Conservation (phyloP, 2,797 vertebrate genomes). For the Meriones psammophilus region DNA sequence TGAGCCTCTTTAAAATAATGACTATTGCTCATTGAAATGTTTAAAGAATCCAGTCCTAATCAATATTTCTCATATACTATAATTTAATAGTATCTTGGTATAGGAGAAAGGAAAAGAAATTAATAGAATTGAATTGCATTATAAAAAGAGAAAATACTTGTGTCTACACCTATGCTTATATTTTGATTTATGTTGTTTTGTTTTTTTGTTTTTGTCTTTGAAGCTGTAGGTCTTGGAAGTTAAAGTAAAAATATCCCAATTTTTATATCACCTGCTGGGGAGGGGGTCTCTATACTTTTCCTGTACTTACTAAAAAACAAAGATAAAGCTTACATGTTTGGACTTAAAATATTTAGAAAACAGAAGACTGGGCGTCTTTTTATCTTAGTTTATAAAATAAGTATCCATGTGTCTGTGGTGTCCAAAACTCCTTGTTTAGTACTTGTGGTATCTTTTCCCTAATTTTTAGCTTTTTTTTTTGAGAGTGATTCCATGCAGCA, state of each 20-base stretch:
- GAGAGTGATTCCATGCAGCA: not conserved
- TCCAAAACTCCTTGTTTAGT: not conserved
- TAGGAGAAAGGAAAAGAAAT: not conserved
- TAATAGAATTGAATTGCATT: not conserved
- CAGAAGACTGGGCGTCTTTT: not conserved
- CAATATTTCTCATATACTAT: not conserved
- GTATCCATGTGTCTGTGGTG: not conserved
- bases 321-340: not conserved
- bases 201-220: not conserved
- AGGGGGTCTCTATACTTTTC: not conserved
- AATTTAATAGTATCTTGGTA: conserved; percentile 32
- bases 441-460: not conserved
- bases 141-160: conserved; percentile 12
- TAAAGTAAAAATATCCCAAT: conserved; percentile 25
- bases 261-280: not conserved
- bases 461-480: conserved; percentile 33
- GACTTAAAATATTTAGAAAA: not conserved
- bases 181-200: not conserved
- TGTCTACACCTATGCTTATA: not conserved
- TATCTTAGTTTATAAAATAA: conserved; percentile 34
- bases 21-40: not conserved
- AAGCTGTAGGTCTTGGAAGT: not conserved
- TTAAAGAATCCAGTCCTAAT: conserved; percentile 38
- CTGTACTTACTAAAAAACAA: conserved; percentile 17
- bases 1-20: conserved; percentile 58